Conservation (phyloP, 2,797 vertebrate species). For the Alosa sapidissima region DNA sequence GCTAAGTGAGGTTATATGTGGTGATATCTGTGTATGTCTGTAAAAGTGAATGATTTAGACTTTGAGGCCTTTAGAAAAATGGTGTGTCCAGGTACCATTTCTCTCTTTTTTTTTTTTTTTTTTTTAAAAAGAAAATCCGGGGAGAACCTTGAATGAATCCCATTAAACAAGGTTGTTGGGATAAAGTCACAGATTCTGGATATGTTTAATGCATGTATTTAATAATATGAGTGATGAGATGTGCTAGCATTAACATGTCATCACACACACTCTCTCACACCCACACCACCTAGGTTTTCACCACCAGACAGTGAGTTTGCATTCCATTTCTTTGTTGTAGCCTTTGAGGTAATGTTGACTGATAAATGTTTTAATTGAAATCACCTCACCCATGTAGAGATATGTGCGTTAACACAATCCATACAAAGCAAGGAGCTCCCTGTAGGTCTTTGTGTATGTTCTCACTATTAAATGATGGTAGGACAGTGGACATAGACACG, state of each 20-base stretch:
- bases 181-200: neutral
- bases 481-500: neutral
- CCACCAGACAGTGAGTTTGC: neutral
- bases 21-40: constrained; percentile 3
- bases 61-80: constrained; percentile 53
- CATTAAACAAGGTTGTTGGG: constrained; percentile 4
- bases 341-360: neutral
- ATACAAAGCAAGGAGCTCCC: neutral
- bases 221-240: neutral
- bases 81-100: constrained; percentile 49
- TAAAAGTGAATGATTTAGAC: constrained; percentile 44
- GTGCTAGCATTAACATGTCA: neutral
- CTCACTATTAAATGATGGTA: neutral
- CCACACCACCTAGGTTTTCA: neutral
- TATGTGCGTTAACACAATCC: neutral
- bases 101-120: neutral
- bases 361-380: neutral
- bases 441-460: neutral
- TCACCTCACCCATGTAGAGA: neutral
- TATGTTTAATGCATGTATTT: neutral
- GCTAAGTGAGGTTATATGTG: constrained; percentile 40
- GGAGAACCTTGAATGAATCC: neutral
- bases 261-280: neutral
- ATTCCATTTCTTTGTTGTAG: neutral
- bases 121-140: neutral